These are phyloP conservation scores for Hylaeus anthracinus DNA, from an alignment of 1,140 invertebrate species.

Conservation along the genomic window DNA sequence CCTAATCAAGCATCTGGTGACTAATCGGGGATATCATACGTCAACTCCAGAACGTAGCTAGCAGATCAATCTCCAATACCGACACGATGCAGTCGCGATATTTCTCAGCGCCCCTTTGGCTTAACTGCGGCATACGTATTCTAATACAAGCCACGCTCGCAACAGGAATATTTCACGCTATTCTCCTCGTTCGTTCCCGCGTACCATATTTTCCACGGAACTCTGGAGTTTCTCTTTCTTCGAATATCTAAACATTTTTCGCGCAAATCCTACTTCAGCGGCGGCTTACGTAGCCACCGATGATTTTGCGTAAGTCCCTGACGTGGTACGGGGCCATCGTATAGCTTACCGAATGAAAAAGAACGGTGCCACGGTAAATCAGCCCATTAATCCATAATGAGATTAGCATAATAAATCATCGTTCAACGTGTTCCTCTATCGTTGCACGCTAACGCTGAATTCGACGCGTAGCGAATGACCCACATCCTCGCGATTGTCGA, in stretches of 20 bases:
- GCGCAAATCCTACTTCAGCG: not conserved
- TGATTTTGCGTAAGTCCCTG: not conserved
- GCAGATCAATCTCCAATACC: too few relatives aligned
- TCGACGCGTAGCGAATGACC: constrained; percentile 38
- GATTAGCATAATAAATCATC: constrained; percentile 60
- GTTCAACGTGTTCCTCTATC: not conserved
- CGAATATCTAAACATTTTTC: constrained; percentile 9
- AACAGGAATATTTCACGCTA: not conserved
- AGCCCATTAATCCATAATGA: constrained; percentile 56
- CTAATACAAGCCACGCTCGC: not conserved
- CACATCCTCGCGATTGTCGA: not conserved
- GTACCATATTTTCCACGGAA: not conserved
- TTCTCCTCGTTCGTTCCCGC: not conserved
- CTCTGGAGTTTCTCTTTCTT: not conserved
- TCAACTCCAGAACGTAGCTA: too few relatives aligned
- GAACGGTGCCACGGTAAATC: constrained; percentile 43
- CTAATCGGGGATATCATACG: too few relatives aligned
- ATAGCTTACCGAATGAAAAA: constrained; percentile 44
- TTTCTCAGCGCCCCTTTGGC: not conserved
- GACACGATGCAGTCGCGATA: not conserved
- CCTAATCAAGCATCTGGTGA: too few relatives aligned
- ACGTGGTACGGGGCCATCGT: constrained; percentile 10
- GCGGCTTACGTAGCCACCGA: constrained; percentile 12
- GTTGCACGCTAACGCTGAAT: constrained; percentile 29
- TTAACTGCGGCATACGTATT: not conserved